Base-by-base conservation (phyloP, 1,140 invertebrate genomes). In the Drosophila orena region DNA sequence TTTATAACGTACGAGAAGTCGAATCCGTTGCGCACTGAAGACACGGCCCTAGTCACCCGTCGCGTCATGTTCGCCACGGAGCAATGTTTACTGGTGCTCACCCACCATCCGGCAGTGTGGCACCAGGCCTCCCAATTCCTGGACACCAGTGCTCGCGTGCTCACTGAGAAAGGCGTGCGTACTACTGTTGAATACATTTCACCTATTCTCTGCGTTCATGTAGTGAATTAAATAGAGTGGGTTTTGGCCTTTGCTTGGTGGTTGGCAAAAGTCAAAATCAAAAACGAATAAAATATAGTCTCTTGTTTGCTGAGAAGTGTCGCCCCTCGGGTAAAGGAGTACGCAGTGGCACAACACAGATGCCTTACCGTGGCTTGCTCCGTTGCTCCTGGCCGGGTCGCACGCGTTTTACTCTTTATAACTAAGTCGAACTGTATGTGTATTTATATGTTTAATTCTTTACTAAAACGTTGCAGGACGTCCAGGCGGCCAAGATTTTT, bases 21-120 rank as follows among this genome's bases (percentile, higher is more conserved):
- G 24, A 99, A 99, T 94, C 99, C 99, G 0, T 93, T 99, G 11
- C 94, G 98, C 49, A 98, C 97, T 0, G 99, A 99, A 93, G 99
- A 99, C 90, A 97, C 98, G 0, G 96, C 97, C 0, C 90, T 98
- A 1, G 96, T 99, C 2, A 98, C 98, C 0, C 95, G 97, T 59
- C 93, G 99, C 89, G 98, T 99, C 0, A 98, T 99, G 95, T 99
- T 99, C 94, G 98, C 98, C 0, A 99, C 99, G 77, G 99, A 99
- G 90, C 98, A 99, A 92, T 98, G 98, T 90, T 93, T 99, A 24
- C 93, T 99, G 12, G 99, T 98, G 92, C 93, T 99, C 6, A 98
- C 98, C 3, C 98, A 99, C 93, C 98, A 99, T 94, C 97, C 98
- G 0, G 98, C 99, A 79, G 97, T 99, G 47, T 99, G 99, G 99